Evolutionary conservation across 2,888 invertebrate genomes (phyloP), one percentile per base, ranked within the genome.

Genomic region (Aspidapion aeneum): DNA sequence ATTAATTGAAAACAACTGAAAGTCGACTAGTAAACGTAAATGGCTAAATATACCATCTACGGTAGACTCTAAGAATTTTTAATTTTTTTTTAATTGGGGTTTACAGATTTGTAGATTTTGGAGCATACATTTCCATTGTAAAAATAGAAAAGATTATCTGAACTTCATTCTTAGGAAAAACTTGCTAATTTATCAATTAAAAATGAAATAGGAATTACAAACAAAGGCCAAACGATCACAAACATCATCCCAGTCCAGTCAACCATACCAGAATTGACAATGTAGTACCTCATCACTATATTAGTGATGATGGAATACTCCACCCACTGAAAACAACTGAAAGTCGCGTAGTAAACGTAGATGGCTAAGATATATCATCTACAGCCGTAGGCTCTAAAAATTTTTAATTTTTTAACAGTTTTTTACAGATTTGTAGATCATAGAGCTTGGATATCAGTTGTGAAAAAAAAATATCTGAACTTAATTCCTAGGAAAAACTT

Each of bases 211-310:
- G 98, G 98, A 75, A 98, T 93, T 74, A 98, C 94, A 69, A 98
- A 86, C 9, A 96, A 94, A 71, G 98, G 95, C 81, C 98, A 99
- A 1, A 90, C 86, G 67, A 95, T 86, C 97, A 98, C 98, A 82
- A 90, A 98, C 74, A 98, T 87, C 91, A 98, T 93, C 54, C 96
- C 95, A 19, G 97, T 93, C 96, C 96, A 96, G 79, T 98, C 92
- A 61, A 98, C 92, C 70, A 86, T 85, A 72, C 86, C 85, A 70
- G 86, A 86, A 71, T 83, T 82, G 21, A 93, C 88, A 50, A 83
- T 83, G 77, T 93, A 93, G 80, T 91, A 91, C 73, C 86, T 87
- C 74, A 82, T 84, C 57, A 96, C 85, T 64, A 94, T 86, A 77
- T 95, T 91, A 71, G 90, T 88, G 68, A 97, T 94, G 76, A 96